phyloP scores from a whole-genome alignment of 2,797 vertebrate species.

The Dendrocincla tyrannina region DNA sequence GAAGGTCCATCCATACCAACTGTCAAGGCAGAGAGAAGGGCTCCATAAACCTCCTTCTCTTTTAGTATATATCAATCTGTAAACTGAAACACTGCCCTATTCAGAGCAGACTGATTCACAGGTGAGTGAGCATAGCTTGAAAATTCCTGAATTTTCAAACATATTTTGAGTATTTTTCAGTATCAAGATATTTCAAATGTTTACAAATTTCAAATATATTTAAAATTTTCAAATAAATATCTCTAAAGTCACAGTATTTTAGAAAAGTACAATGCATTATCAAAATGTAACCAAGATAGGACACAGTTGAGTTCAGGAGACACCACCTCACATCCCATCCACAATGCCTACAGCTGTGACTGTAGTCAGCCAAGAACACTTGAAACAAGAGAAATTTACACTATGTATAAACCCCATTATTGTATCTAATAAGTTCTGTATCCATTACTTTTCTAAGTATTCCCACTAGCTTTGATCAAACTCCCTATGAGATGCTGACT shows the following conservation, averaged over 20 bases:
- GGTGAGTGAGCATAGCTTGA: background rate
- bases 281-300: background rate
- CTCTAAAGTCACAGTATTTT: background rate
- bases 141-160: background rate
- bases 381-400: background rate
- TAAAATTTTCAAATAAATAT: background rate
- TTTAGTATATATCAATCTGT: background rate
- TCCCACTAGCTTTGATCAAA: background rate
- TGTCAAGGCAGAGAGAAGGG: background rate
- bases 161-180: background rate
- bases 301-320: background rate
- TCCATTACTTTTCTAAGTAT: background rate
- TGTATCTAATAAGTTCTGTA: background rate
- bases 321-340: background rate
- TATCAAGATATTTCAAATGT: background rate
- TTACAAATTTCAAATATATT: background rate
- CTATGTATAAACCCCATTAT: background rate
- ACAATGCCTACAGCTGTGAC: background rate
- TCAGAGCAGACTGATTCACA: background rate
- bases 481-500: background rate
- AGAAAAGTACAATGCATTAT: background rate
- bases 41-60: background rate
- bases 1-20: background rate
- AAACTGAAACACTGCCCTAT: background rate
- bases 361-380: background rate